Evolutionary conservation across 2,113 vertebrate genomes (phyloP).

Genomic region (Salvelinus namaycush): DNA sequence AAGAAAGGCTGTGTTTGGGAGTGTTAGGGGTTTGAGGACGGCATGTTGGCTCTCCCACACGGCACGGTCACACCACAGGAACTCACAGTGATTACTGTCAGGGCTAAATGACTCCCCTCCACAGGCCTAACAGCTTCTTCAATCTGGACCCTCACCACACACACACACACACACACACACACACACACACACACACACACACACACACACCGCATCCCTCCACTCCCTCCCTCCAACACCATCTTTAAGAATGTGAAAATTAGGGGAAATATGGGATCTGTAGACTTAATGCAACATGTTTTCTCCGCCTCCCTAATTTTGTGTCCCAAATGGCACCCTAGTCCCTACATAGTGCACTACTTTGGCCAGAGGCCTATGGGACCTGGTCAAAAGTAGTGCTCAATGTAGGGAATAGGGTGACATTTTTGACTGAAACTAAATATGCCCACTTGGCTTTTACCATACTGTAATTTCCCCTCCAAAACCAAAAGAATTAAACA

Average conservation of each 20-base stretch:
- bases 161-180: too few species aligned
- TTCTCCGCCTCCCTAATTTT: conserved; percentile 31
- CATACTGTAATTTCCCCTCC: conserved; percentile 41
- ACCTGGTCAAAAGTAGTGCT: too few species aligned
- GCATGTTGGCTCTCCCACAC: conserved; percentile 54
- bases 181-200: too few species aligned
- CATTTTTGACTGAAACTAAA: conserved; percentile 2
- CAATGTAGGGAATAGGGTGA: too few species aligned
- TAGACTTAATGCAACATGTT: conserved; percentile 56
- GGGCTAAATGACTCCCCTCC: conserved; percentile 70
- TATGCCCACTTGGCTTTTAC: conserved; percentile 43
- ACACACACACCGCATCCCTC: neutral
- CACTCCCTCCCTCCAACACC: conserved; percentile 31
- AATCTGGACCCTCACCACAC: conserved; percentile 40
- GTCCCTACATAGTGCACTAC: neutral
- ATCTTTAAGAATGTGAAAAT: conserved; percentile 60
- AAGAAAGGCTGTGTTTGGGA: conserved; percentile 41
- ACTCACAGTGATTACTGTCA: conserved; percentile 66
- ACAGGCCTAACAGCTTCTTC: conserved; percentile 66
- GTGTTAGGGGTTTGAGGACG: conserved; percentile 58
- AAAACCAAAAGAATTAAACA: conserved; percentile 48
- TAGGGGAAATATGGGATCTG: conserved; percentile 59
- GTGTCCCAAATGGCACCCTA: neutral
- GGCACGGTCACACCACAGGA: conserved; percentile 60
- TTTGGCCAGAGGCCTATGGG: too few species aligned